Conservation (phyloP, 2,113 vertebrate genomes). For the Mungos mungo region DNA sequence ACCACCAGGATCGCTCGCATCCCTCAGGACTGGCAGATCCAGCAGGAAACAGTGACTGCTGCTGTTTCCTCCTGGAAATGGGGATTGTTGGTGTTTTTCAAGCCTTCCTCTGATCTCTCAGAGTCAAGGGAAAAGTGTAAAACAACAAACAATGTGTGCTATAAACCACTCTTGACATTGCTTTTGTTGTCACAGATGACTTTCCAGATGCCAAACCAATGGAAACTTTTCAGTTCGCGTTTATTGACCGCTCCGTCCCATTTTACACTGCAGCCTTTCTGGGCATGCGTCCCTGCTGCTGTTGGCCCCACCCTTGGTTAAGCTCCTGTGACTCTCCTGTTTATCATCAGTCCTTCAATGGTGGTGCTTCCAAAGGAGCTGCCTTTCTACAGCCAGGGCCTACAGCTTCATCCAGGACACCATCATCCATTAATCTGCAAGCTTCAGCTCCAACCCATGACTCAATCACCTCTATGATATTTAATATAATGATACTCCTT, state of each 20-base stretch:
- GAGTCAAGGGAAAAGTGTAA: neutral
- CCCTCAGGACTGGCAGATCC: neutral
- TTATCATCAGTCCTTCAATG: neutral
- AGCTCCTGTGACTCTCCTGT: neutral
- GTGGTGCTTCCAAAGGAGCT: neutral
- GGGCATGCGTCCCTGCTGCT: neutral
- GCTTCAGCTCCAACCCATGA: neutral
- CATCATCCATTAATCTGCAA: neutral
- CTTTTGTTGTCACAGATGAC: neutral
- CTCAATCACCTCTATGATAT: neutral
- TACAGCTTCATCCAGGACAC: neutral
- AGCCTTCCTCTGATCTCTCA: conserved; percentile 10
- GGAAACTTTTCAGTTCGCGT: neutral
- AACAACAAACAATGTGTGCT: neutral
- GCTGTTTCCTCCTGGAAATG: conserved; percentile 49
- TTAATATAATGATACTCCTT: no score
- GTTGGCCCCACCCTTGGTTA: neutral
- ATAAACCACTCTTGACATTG: neutral
- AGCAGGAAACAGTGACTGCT: conserved; percentile 32
- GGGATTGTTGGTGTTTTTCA: neutral
- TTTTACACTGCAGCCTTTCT: neutral
- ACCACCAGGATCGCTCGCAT: neutral
- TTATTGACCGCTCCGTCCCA: neutral
- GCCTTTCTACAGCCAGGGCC: neutral
- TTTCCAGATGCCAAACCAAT: neutral